phyloP scores from a whole-genome alignment of 2,113 vertebrate species.

The Chascanopsetta lugubris region DNA sequence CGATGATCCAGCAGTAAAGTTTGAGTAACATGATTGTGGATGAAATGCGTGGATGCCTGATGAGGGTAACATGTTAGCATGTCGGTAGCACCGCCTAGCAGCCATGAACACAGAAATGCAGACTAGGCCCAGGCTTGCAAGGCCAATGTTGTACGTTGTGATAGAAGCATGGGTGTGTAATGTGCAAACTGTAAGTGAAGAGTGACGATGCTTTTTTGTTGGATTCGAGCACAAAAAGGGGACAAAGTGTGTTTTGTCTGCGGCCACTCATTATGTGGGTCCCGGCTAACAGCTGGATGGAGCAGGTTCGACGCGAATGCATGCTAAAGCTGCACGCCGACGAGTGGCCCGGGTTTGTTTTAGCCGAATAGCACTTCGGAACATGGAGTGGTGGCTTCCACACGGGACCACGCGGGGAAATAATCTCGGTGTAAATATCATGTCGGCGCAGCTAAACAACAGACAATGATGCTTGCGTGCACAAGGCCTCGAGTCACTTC shows the following conservation, averaged over 20 bases:
- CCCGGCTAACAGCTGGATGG: constrained; percentile 63
- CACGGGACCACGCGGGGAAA: accelerated
- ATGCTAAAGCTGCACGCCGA: constrained; percentile 56
- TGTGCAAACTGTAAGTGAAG: neutral
- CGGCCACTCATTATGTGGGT: constrained; percentile 50
- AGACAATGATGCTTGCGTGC: constrained; percentile 33
- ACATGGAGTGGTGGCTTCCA: neutral
- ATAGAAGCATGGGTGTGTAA: neutral
- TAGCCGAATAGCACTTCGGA: constrained; percentile 3
- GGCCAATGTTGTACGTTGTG: constrained; percentile 35
- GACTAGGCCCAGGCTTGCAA: constrained; percentile 56
- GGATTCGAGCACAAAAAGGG: neutral
- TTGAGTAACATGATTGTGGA: constrained; percentile 14
- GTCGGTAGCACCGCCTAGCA: constrained; percentile 55
- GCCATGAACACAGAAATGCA: constrained; percentile 49
- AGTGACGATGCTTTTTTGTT: neutral
- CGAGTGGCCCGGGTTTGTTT: constrained; percentile 11
- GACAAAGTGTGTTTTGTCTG: constrained; percentile 3
- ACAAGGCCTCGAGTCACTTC: constrained; percentile 61
- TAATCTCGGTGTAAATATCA: neutral
- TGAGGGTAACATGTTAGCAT: constrained; percentile 54
- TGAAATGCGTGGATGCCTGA: constrained; percentile 58
- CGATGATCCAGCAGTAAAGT: constrained; percentile 5
- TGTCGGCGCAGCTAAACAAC: neutral
- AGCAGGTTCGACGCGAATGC: constrained; percentile 58